Percentiles rank a stretch among this genome's conserved stretches.
These are phyloP conservation scores for Chirona hameri DNA, from an alignment of 2,888 invertebrate genomes.

Conservation along the genomic window DNA sequence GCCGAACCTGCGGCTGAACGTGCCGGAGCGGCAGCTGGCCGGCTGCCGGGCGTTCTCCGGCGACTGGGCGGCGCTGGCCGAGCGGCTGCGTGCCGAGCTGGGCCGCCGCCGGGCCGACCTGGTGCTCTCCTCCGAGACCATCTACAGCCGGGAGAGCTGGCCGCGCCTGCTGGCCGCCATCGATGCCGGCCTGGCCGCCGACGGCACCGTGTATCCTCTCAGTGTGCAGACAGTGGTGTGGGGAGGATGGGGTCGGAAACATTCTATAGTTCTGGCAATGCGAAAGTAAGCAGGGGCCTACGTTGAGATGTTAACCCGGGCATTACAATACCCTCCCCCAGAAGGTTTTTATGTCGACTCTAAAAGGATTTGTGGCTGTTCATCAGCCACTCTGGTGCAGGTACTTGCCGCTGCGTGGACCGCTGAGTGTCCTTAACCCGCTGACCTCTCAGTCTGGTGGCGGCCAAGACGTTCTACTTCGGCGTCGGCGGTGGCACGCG, in stretches of 20 bases:
- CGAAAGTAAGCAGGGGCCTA: too few species aligned
- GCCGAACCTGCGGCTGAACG: slow-evolving; percentile 71
- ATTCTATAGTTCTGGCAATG: too few species aligned
- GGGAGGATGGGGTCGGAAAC: too few species aligned
- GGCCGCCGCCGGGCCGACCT: slow-evolving; percentile 53
- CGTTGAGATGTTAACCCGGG: too few species aligned
- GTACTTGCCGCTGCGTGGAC: too few species aligned
- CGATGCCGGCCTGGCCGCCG: slow-evolving; percentile 56
- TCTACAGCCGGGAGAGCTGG: slow-evolving; percentile 73
- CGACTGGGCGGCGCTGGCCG: slow-evolving; percentile 65
- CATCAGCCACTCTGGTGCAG: too few species aligned
- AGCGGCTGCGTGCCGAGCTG: not conserved
- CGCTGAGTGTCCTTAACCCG: slow-evolving; percentile 36
- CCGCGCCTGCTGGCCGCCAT: slow-evolving; percentile 68
- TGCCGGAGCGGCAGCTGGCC: not conserved
- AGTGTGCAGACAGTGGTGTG: too few species aligned
- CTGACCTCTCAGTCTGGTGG: slow-evolving; percentile 57
- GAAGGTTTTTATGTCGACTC: too few species aligned
- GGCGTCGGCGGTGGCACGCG: slow-evolving; percentile 83
- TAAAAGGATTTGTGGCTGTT: too few species aligned
- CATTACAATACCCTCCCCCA: too few species aligned
- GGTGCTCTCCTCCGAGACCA: slow-evolving; percentile 90
- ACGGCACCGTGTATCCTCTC: slow-evolving; percentile 64
- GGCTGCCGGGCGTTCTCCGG: slow-evolving; percentile 57
- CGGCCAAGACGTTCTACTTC: slow-evolving; percentile 90